These are phyloP conservation scores for Enteromius radiatus DNA, from an alignment of 2,797 vertebrate species.

Conservation along the genomic window DNA sequence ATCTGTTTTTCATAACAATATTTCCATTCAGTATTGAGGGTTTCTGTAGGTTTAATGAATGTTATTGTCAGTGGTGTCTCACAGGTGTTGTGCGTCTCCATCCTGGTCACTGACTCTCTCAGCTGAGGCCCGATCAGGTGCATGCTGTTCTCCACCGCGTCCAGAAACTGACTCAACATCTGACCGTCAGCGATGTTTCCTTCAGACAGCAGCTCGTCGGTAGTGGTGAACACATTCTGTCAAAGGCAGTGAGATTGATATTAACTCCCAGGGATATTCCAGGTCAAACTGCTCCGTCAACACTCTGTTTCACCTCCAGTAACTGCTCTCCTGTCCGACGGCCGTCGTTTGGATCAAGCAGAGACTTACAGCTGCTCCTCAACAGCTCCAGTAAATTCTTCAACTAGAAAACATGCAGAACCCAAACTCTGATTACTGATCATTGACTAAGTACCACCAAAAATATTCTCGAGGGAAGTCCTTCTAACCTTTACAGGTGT, in stretches of 20 bases:
- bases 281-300: constrained; percentile 57
- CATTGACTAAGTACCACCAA: background rate
- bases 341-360: background rate
- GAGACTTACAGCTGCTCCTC: constrained; percentile 31
- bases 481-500: background rate
- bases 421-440: background rate
- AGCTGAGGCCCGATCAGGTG: constrained; percentile 56
- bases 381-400: constrained; percentile 1
- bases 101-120: background rate
- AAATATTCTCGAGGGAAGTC: background rate
- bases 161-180: constrained; percentile 36
- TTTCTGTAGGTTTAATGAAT: too few relatives aligned
- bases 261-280: background rate
- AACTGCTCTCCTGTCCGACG: constrained; percentile 25
- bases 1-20: background rate
- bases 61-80: background rate
- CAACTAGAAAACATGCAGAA: background rate
- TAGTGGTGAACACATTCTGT: constrained; percentile 47
- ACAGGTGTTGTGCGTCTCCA: constrained; percentile 37
- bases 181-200: constrained; percentile 5
- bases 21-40: background rate
- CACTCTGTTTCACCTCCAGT: constrained; percentile 29
- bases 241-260: background rate
- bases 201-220: constrained; percentile 5
- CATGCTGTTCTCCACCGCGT: constrained; percentile 47